Base-by-base conservation (phyloP, 92 coral and sea anemone genomes). In the Parazoanthus atlanticus region DNA sequence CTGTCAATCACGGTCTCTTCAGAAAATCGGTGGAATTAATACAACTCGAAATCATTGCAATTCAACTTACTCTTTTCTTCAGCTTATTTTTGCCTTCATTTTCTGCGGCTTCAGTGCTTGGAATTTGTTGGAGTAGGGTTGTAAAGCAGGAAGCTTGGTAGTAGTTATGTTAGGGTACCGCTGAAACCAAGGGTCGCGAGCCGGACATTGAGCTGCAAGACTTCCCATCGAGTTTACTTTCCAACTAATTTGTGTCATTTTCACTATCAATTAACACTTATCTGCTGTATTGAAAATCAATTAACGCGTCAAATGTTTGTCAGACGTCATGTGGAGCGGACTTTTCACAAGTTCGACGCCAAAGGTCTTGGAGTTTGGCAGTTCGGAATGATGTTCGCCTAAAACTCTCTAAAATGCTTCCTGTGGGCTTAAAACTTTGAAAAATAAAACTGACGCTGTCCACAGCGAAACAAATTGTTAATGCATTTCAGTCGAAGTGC, bases 231-330 rank as follows among this genome's bases (percentile, higher is more conserved):
- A 84, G 87, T 84, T 84, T 84, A 38, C 78, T 46, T 84, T 84
- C 78, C 21, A 41, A n/a, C 87, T 84, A 84, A 84, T 84, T 84
- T 84, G 93, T 88, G 91, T 88, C 90, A 92, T 90, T 90, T 89
- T 90, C 91, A 81, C 92, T 82, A 88, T 89, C 91, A 94, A 93
- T 94, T 93, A 93, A 85, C 95, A 91, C 93, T 91, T 86, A 89
- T 91, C 89, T 83, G 89, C 80, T 84, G 89, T 88, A 83, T 89
- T 69, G 86, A 85, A 89, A 91, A 90, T 91, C 94, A 91, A 91
- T 91, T 91, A 91, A 89, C 91, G 88, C 90, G 91, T 87, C 92
- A 90, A 76, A 84, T 88, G 89, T 90, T 73, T 91, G 79, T 82
- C 76, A 88, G 87, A 81, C 88, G 87, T 73, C 78, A 84, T 89